phyloP scores from a whole-genome alignment of 2,113 vertebrate genomes.

The Amphiprion percula region DNA sequence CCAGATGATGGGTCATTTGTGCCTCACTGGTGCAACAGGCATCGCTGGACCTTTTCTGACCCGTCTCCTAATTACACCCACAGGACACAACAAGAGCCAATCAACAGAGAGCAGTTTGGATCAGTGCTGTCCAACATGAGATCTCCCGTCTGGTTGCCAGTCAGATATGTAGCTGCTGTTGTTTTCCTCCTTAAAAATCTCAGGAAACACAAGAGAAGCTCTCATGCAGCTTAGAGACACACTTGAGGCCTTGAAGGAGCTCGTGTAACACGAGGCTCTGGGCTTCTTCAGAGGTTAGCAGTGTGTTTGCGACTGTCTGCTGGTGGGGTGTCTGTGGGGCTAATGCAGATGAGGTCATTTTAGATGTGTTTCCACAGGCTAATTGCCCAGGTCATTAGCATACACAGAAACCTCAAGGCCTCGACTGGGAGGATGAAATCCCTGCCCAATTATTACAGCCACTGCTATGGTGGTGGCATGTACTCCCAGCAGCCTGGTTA shows the following conservation, averaged over 20 bases:
- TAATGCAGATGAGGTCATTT: constrained; percentile 75
- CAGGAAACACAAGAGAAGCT: constrained; percentile 29
- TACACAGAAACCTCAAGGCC: constrained; percentile 78
- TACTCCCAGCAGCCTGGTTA: constrained; percentile 72
- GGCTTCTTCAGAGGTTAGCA: not conserved
- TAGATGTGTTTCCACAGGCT: constrained; percentile 75
- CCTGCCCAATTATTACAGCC: constrained; percentile 84
- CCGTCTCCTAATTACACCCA: constrained; percentile 80
- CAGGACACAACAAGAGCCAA: constrained; percentile 62
- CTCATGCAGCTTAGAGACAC: constrained; percentile 33
- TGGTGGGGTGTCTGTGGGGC: constrained; percentile 20
- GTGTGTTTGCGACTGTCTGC: constrained; percentile 22
- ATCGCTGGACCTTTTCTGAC: constrained; percentile 64
- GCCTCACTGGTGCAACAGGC: constrained; percentile 70
- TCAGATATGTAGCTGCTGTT: constrained; percentile 48
- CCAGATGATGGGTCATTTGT: constrained; percentile 79
- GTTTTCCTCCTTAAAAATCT: constrained; percentile 42
- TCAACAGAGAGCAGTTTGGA: constrained; percentile 41
- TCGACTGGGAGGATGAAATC: constrained; percentile 75
- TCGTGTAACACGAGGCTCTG: constrained; percentile 7
- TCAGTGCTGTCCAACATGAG: constrained; percentile 41
- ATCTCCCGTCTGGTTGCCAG: constrained; percentile 50
- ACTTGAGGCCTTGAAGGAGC: constrained; percentile 40
- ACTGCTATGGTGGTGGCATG: constrained; percentile 55
- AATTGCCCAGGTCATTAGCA: constrained; percentile 84